Percentiles rank a stretch among this genome's conserved stretches.
Evolutionary conservation across 2,888 invertebrate genomes (phyloP).

Genomic region (Pegoplata infirma): DNA sequence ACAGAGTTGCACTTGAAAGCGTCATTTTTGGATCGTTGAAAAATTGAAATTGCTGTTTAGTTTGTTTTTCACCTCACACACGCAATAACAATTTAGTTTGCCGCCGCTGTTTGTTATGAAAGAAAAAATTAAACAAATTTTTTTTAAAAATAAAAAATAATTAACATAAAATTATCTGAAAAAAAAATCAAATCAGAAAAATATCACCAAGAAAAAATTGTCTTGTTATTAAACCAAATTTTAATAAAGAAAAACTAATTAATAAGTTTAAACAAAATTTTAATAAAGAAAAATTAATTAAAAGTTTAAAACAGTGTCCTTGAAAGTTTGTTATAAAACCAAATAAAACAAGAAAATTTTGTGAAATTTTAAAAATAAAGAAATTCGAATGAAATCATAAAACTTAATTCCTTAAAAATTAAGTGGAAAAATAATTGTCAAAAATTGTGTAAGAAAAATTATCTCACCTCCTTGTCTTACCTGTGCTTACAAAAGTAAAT

Average conservation of each 20-base stretch:
- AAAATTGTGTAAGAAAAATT: not conserved
- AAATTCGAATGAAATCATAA: not conserved
- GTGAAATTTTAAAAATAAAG: not conserved
- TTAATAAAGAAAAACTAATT: not conserved
- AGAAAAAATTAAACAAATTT: not conserved
- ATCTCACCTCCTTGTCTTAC: not conserved
- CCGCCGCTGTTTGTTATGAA: constrained; percentile 36
- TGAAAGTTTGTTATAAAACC: constrained; percentile 21
- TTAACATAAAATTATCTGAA: not conserved
- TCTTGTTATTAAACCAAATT: not conserved
- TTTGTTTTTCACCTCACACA: constrained; percentile 57
- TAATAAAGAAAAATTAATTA: not conserved
- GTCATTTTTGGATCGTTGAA: constrained; percentile 61
- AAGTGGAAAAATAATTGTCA: too few relatives aligned
- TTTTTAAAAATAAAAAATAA: constrained; percentile 10
- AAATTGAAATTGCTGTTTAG: constrained; percentile 63
- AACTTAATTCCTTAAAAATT: not conserved
- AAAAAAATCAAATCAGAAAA: not conserved
- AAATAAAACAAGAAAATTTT: not conserved
- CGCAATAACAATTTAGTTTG: too few relatives aligned
- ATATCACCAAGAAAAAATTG: not conserved
- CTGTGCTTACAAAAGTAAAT: not conserved
- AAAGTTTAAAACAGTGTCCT: constrained; percentile 23
- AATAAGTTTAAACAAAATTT: not conserved
- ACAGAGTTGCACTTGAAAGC: constrained; percentile 29